phyloP scores from a whole-genome alignment of 2,113 vertebrate genomes.

The Crotalus tigris region DNA sequence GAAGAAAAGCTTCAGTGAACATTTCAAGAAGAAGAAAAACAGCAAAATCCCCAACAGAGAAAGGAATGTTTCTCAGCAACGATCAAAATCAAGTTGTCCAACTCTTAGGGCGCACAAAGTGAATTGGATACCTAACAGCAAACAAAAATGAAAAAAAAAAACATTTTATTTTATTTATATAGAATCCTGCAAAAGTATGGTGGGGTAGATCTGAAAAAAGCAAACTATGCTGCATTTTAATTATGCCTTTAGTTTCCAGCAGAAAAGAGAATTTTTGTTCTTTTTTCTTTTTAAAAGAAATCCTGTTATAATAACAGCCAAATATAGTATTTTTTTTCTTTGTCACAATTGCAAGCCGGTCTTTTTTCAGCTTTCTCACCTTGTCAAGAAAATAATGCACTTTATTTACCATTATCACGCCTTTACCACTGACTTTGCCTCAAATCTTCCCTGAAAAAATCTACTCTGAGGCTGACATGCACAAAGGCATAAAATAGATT shows the following conservation, averaged over 20 bases:
- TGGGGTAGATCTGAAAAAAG: background rate
- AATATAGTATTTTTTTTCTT: background rate
- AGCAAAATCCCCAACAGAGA: conserved; percentile 1
- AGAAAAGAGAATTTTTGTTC: background rate
- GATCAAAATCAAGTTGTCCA: conserved; percentile 2
- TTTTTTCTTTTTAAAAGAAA: background rate
- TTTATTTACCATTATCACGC: background rate
- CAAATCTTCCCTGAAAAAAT: background rate
- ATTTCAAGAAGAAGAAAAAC: background rate
- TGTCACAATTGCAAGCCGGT: background rate
- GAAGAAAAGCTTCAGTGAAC: conserved; percentile 5
- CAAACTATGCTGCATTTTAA: conserved; percentile 14
- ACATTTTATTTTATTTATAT: background rate
- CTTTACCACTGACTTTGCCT: background rate
- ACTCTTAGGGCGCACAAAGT: conserved; percentile 11
- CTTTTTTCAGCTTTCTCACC: background rate
- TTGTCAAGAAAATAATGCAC: background rate
- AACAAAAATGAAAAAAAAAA: background rate
- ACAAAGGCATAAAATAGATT: background rate
- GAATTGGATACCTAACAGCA: background rate
- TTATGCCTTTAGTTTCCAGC: conserved; percentile 10
- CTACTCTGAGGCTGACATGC: background rate
- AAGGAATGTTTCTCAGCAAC: background rate
- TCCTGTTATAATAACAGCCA: conserved; percentile 4
- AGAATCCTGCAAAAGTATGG: background rate